Conservation (phyloP, 2,113 vertebrate genomes). For the Daubentonia madagascariensis region DNA sequence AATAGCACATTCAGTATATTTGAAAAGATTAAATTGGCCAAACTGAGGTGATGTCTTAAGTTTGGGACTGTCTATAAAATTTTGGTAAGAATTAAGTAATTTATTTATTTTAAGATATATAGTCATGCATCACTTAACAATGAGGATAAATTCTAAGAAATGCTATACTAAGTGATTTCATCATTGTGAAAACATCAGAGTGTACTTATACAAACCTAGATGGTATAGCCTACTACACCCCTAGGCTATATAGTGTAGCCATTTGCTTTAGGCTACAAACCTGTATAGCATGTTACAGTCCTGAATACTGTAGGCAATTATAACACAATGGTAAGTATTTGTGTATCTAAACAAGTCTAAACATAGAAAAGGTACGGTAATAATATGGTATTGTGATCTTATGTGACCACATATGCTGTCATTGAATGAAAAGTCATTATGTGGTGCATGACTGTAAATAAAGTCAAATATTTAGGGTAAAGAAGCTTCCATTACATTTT, state of each 20-base stretch:
- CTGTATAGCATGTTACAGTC: background rate
- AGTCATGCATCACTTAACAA: background rate
- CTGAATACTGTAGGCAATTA: background rate
- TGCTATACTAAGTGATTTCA: background rate
- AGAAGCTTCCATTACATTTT: background rate
- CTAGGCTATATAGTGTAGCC: too few relatives aligned
- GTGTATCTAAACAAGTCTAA: background rate
- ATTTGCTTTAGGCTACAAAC: background rate
- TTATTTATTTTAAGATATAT: background rate
- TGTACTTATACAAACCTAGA: background rate
- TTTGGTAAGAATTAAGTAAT: background rate
- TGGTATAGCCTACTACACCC: background rate
- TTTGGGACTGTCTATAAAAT: background rate
- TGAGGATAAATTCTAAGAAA: background rate
- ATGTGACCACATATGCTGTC: background rate
- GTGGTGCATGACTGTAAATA: background rate
- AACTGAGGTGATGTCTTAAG: background rate
- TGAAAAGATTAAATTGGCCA: background rate
- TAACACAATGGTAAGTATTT: background rate
- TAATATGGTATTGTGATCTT: background rate
- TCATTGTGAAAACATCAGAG: background rate
- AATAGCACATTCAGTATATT: background rate
- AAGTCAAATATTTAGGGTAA: background rate
- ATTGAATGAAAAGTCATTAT: background rate
- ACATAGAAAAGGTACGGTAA: background rate